phyloP scores from a whole-genome alignment of 2,797 vertebrate genomes.

The Taenioides sp. region DNA sequence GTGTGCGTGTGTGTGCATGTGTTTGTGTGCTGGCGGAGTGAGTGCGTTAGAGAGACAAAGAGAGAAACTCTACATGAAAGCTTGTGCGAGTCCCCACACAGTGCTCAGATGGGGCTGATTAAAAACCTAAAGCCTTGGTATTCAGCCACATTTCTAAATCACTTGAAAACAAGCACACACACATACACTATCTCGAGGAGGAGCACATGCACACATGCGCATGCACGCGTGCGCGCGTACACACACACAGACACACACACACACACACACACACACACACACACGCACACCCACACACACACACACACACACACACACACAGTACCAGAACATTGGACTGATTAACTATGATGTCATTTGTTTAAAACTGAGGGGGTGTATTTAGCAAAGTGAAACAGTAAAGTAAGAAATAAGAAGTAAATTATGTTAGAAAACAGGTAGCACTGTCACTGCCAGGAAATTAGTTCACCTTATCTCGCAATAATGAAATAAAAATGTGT shows the following conservation, averaged over 20 bases:
- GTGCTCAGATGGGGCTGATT: slow-evolving; percentile 74
- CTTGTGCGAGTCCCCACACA: slow-evolving; percentile 66
- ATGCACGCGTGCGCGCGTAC: no score
- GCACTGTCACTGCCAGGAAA: no score
- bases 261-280: no score
- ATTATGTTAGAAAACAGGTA: no score
- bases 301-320: no score
- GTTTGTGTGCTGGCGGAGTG: slow-evolving; percentile 20
- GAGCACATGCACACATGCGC: slow-evolving; percentile 7
- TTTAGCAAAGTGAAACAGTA: neutral
- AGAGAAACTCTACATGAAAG: slow-evolving; percentile 68
- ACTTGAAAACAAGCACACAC: slow-evolving; percentile 44
- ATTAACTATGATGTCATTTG: slow-evolving; percentile 8
- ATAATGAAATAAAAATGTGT: neutral
- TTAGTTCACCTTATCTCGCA: neutral
- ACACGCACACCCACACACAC: neutral
- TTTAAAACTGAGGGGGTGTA: neutral
- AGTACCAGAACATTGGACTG: neutral
- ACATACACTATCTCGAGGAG: slow-evolving; percentile 17
- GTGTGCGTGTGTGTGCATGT: slow-evolving; percentile 32
- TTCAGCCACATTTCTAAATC: slow-evolving; percentile 68
- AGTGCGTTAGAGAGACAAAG: slow-evolving; percentile 18
- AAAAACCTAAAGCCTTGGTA: slow-evolving; percentile 73
- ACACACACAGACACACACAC: slow-evolving; percentile 11
- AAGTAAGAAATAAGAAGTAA: neutral